A percentile compares a stretch with the other conserved stretches of the same genome.
Evolutionary conservation across 2,888 invertebrate genomes (phyloP).

Genomic region (Isotomurus palustris): DNA sequence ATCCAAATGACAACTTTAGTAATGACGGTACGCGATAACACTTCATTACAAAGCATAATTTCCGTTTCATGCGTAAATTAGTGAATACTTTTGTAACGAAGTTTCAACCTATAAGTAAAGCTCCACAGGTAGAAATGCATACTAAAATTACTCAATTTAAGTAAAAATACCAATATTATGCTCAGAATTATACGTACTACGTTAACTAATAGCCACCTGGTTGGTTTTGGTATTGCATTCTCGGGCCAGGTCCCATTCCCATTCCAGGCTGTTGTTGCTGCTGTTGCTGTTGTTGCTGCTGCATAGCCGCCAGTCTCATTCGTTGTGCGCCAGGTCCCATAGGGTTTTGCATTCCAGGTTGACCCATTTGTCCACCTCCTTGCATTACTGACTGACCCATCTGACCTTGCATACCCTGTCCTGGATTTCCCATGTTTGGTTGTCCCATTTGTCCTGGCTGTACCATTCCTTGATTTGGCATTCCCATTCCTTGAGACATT

Average conservation of each 20-base stretch:
- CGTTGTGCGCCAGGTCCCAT: constrained; percentile 37
- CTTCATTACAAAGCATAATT: too few relatives aligned
- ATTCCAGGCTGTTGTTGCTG: constrained; percentile 61
- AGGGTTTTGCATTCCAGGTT: constrained; percentile 39
- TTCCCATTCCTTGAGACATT: constrained; percentile 15
- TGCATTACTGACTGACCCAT: constrained; percentile 25
- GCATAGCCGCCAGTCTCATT: constrained; percentile 42
- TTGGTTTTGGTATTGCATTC: constrained; percentile 45
- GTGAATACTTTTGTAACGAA: too few relatives aligned
- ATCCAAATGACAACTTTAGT: too few relatives aligned
- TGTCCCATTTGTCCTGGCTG: constrained; percentile 30
- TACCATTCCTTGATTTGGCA: constrained; percentile 16
- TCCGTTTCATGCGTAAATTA: too few relatives aligned
- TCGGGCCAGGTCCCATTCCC: constrained; percentile 39
- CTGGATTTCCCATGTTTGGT: constrained; percentile 28
- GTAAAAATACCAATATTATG: too few relatives aligned
- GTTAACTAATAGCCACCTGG: constrained; percentile 38
- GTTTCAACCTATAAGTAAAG: too few relatives aligned
- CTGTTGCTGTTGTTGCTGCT: constrained; percentile 48
- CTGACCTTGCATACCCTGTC: constrained; percentile 16
- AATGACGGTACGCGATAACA: too few relatives aligned
- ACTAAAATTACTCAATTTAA: too few relatives aligned
- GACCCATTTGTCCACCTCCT: constrained; percentile 32
- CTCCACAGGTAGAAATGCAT: too few relatives aligned
- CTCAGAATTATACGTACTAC: neutral